Evolutionary conservation across 2,113 vertebrate species (phyloP), one percentile per base, ranked within the genome.

Genomic region (Spilogale gracilis): DNA sequence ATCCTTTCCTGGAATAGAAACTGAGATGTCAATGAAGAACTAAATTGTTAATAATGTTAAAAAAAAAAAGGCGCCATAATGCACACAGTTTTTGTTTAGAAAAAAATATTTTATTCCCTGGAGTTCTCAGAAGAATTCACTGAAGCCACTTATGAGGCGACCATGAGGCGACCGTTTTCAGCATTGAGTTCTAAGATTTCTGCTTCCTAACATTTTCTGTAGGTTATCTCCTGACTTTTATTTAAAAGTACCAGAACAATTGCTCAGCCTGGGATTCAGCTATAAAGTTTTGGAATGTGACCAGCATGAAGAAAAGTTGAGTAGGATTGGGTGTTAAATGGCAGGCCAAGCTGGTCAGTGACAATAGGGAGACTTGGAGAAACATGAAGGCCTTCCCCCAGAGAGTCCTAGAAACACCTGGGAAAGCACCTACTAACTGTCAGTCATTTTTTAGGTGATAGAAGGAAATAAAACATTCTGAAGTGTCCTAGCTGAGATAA

Each of bases 31-130:
- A 48, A 38, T 11, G 2, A 88, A 88, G 48, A 79, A 30, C 21
- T 79, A 63, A 63, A 48, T 79, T 89, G 67, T 78, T 79, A 89
- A 84, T 84, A 79, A 92, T 32, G 27, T 78, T 2, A 12, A 25
- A 32, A 78, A 76, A 93, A n/a, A 38, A 38, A 38, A 38, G 16
- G 3, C 14, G 63, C 20, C 27, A 9, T 87, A 13, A 9, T 7
- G 10, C 23, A 43, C 1, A 4, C 7, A 52, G 8, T n/a, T 78
- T 86, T 80, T 58, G 67, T 74, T 82, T 87, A 91, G 30, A 94
- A 58, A 17, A 58, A 63, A 71, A 50, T 61, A 60, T 91, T 52
- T 82, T 91, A 48, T 69, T 92, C 45, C 67, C 11, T 82, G 58
- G 13, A n/a, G 17, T 38, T 60, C 21, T 90, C 61, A 6, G 14